These are phyloP conservation scores for Litocranius walleri DNA, from an alignment of 2,113 vertebrate genomes.

Conservation along the genomic window DNA sequence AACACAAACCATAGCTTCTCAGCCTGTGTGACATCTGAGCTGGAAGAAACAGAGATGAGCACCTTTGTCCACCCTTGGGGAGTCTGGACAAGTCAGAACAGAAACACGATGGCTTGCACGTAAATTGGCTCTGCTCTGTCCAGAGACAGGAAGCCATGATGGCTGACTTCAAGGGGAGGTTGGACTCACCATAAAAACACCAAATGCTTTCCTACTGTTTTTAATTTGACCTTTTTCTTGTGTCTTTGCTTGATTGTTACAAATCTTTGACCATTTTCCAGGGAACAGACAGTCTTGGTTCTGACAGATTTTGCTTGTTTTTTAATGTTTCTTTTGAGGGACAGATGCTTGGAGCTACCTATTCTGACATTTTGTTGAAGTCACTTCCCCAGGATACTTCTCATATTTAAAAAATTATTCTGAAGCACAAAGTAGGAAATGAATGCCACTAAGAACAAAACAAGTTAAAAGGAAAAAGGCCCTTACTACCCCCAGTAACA, in stretches of 20 bases:
- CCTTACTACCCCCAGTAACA: not conserved
- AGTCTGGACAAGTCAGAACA: not conserved
- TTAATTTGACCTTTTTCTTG: not conserved
- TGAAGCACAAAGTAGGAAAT: not conserved
- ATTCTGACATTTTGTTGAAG: not conserved
- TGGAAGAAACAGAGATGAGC: not conserved
- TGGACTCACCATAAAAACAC: too few species aligned
- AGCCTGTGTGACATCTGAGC: not conserved
- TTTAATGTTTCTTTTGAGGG: not conserved
- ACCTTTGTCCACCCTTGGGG: too few species aligned
- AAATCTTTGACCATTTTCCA: not conserved
- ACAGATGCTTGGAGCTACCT: accelerated
- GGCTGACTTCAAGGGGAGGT: not conserved
- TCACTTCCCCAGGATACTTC: not conserved
- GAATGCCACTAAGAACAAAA: not conserved
- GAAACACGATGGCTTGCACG: accelerated
- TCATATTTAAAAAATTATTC: not conserved
- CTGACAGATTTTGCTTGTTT: not conserved
- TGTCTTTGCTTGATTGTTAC: not conserved
- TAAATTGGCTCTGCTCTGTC: not conserved
- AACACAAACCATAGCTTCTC: not conserved
- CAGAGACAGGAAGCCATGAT: not conserved
- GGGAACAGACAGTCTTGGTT: not conserved
- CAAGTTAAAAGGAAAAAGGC: not conserved
- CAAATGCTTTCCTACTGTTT: not conserved